phyloP scores from a whole-genome alignment of 1,140 invertebrate genomes.

The Pteromalus puparum region DNA sequence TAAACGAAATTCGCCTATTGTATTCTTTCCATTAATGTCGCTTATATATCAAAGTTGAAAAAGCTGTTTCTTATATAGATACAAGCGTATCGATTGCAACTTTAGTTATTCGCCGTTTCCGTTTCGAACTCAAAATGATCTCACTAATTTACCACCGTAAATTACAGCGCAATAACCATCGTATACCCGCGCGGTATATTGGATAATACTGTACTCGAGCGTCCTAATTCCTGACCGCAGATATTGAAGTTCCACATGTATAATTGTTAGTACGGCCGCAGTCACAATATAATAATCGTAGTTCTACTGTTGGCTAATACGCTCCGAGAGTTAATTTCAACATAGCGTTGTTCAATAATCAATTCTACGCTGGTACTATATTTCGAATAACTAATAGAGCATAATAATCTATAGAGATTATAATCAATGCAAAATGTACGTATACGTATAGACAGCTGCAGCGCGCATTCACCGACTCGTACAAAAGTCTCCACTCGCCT shows the following conservation, averaged over 20 bases:
- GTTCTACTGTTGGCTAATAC: no score
- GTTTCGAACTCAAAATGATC: background rate
- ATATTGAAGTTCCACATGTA: background rate
- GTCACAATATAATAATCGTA: background rate
- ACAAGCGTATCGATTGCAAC: no score
- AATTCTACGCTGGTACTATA: no score
- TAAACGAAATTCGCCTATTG: no score
- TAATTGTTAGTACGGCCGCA: background rate
- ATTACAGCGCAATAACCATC: background rate
- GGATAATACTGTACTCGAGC: background rate
- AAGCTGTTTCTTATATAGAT: no score
- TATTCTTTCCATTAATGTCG: no score
- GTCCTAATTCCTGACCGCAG: background rate
- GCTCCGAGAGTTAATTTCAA: background rate
- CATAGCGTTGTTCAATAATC: background rate
- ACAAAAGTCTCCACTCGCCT: background rate
- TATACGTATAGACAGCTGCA: no score
- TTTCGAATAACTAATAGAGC: no score
- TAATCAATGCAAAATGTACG: no score
- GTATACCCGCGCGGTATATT: no score
- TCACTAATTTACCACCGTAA: background rate
- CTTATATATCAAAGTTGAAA: no score
- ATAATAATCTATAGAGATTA: no score
- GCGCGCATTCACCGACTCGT: background rate
- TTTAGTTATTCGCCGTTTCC: background rate